These are phyloP conservation scores for Anagrus nilaparvatae DNA, from an alignment of 1,140 invertebrate species.

Conservation along the genomic window DNA sequence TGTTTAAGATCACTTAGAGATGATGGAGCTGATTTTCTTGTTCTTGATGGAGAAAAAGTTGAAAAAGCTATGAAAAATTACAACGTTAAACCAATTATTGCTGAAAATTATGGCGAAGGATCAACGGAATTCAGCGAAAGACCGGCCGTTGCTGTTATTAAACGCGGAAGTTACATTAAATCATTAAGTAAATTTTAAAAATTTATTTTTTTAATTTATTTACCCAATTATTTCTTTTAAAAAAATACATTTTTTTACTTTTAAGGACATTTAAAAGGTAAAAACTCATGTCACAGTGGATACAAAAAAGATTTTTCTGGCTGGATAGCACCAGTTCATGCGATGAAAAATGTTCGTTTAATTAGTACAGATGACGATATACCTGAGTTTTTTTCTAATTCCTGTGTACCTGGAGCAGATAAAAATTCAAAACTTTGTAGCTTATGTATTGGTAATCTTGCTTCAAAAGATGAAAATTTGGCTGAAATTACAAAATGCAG, in stretches of 20 bases:
- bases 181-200: conserved; percentile 7
- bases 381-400: conserved; percentile 40
- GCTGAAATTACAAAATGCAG: conserved; percentile 34
- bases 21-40: conserved; percentile 53
- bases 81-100: conserved; percentile 41
- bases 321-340: conserved; percentile 44
- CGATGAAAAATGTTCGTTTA: conserved; percentile 37
- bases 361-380: conserved; percentile 39
- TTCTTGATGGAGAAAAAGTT: conserved; percentile 48
- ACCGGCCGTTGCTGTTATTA: conserved; percentile 52
- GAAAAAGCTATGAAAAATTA: conserved; percentile 45
- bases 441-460: conserved; percentile 36
- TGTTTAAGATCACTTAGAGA: conserved; percentile 59
- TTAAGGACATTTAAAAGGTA: conserved; percentile 40
- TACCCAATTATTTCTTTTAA: background rate
- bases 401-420: conserved; percentile 38
- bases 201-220: background rate
- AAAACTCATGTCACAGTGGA: conserved; percentile 47
- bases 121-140: conserved; percentile 32
- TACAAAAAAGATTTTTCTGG: conserved; percentile 36
- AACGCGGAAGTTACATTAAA: conserved; percentile 35
- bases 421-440: conserved; percentile 33
- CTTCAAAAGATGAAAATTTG: conserved; percentile 26
- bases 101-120: conserved; percentile 40
- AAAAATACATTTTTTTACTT: background rate